Percentiles rank a stretch among this genome's conserved stretches.
phyloP scores from a whole-genome alignment of 2,113 vertebrate species.

The Sebastes schlegelii region DNA sequence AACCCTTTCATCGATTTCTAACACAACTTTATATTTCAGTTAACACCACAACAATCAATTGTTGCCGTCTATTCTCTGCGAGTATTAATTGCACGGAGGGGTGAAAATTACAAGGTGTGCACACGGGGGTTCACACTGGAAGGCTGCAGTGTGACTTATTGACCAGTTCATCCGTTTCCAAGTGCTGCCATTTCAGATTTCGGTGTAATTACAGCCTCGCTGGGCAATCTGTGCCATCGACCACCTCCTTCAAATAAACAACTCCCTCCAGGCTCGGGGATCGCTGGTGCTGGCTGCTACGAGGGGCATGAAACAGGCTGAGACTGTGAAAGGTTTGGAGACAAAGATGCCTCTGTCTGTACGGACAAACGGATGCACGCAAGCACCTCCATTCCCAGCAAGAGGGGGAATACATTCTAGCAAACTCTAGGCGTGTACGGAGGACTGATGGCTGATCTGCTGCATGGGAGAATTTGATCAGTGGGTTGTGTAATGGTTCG shows the following conservation, averaged over 20 bases:
- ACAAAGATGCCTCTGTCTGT: conserved; percentile 41
- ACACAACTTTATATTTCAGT: conserved; percentile 72
- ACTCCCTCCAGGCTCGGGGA: conserved; percentile 58
- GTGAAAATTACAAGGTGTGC: conserved; percentile 76
- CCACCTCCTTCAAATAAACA: conserved; percentile 71
- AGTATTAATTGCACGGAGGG: conserved; percentile 75
- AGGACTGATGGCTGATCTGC: not conserved
- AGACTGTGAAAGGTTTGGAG: conserved; percentile 45
- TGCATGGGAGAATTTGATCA: conserved; percentile 9
- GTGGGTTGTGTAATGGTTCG: not conserved
- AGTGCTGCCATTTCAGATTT: conserved; percentile 84
- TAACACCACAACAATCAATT: conserved; percentile 85
- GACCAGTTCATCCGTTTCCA: conserved; percentile 76
- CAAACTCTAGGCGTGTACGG: not conserved
- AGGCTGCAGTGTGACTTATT: conserved; percentile 74
- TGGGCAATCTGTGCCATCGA: conserved; percentile 76
- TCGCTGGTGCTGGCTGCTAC: conserved; percentile 37
- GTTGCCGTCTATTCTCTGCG: conserved; percentile 76
- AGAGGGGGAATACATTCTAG: conserved; percentile 13
- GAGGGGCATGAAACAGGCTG: conserved; percentile 32
- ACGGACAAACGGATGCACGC: conserved; percentile 31
- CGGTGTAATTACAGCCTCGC: conserved; percentile 86
- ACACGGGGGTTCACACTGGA: conserved; percentile 60
- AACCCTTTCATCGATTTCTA: conserved; percentile 51
- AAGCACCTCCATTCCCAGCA: not conserved